Base-by-base conservation (phyloP, 2,113 vertebrate species). In the Rafetus swinhoei region DNA sequence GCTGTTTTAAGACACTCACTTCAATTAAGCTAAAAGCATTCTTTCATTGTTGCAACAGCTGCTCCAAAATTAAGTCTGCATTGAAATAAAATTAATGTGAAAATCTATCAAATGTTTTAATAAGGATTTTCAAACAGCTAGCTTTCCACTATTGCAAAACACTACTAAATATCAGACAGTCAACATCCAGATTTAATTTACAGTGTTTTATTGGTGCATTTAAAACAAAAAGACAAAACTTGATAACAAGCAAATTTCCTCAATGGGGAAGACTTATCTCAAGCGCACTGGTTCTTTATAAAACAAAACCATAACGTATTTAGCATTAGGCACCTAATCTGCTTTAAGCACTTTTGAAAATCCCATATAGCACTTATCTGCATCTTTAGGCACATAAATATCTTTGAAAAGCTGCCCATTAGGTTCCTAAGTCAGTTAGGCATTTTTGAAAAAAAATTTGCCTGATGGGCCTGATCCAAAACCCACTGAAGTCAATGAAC, bases 11-110 rank as follows among this genome's bases (percentile, higher is more conserved):
- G 96, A 96, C 45, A 81, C 54, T 93, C 74, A 3, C 91, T 95
- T 97, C 97, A 98, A 97, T 98, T 97, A 98, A 90, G 83, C 96
- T 98, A 97, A 98, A 98, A 98, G 97, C 98, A 95, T 97, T 95
- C 81, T 84, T 89, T 95, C 81, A 10, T 86, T 84, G 84, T 91
- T 74, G 69, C 72, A 87, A 50, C 3, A 16, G 72, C n/a, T 55
- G 39, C 87, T 93, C 65, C 55, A 62, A 90, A 96, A 85, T 79
- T 76, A 90, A 96, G 72, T 59, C 82, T 55, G 35, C 91, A 87
- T 4, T 86, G 74, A 82, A 91, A 84, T 19, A 82, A 82, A 83
- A 90, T 22, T 21, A 55, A 88, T 4, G 4, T 12, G 80, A 94
- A 96, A 93, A 55, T 79, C 72, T 74, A 81, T 45, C 82, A 84